Percentiles rank a stretch among this genome's conserved stretches.
Conservation (phyloP, 2,113 vertebrate species). For the Galbula dea region DNA sequence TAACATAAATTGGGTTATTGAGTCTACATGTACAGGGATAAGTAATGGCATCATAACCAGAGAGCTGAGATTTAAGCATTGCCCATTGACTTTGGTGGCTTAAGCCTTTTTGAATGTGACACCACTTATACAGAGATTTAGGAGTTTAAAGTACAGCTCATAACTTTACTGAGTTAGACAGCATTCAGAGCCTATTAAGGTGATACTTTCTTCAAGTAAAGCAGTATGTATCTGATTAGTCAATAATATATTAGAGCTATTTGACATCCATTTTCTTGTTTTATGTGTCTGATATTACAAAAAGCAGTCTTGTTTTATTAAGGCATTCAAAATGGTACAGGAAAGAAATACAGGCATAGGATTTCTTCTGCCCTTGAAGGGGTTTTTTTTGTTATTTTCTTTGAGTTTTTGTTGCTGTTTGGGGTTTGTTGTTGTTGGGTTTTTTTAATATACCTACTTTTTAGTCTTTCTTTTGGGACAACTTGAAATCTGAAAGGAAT, state of each 20-base stretch:
- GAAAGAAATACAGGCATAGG: background rate
- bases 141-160: background rate
- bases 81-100: background rate
- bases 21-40: background rate
- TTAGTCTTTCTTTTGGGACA: background rate
- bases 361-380: background rate
- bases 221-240: background rate
- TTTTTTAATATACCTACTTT: background rate
- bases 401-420: too few relatives aligned
- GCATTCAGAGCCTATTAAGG: background rate
- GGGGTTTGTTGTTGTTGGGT: too few relatives aligned
- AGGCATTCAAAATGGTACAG: background rate
- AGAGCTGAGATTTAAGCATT: background rate
- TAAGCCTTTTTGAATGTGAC: background rate
- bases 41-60: background rate
- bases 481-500: background rate
- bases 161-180: background rate
- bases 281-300: background rate
- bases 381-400: background rate
- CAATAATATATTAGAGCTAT: background rate
- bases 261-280: background rate
- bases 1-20: background rate
- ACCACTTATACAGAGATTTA: background rate
- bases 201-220: background rate
- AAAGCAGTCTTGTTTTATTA: background rate